phyloP scores from a whole-genome alignment of 2,888 invertebrate genomes.

The Pyrrhosoma nymphula region DNA sequence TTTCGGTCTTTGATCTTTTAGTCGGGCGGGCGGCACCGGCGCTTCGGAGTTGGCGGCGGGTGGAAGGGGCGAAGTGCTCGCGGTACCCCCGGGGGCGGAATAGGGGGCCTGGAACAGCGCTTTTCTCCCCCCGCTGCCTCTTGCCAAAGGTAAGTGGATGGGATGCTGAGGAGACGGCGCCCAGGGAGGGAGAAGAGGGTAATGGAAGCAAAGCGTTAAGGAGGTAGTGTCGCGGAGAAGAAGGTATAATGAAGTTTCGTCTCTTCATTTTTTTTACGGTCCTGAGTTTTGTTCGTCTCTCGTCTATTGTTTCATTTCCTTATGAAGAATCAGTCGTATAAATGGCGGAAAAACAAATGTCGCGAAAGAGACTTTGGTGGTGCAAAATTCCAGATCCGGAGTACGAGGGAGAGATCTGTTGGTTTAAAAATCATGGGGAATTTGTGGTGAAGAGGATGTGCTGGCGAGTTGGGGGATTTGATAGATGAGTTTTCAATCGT shows the following conservation, averaged over 20 bases:
- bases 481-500: no score
- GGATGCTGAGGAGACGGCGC: background rate
- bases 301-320: background rate
- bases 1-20: conserved; percentile 43
- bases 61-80: background rate
- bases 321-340: background rate
- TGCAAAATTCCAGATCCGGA: background rate
- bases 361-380: background rate
- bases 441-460: no score
- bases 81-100: background rate
- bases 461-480: no score
- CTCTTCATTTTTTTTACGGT: background rate
- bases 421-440: background rate
- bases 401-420: background rate
- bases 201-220: background rate
- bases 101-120: background rate
- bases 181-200: background rate
- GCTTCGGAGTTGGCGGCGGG: background rate
- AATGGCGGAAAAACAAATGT: background rate
- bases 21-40: background rate
- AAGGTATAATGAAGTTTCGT: conserved; percentile 43
- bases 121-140: background rate
- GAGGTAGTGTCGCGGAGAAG: conserved; percentile 29
- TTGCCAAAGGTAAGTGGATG: background rate
- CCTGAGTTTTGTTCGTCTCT: background rate